Conservation (phyloP, 2,797 vertebrate genomes). For the Psittacula derbiana region DNA sequence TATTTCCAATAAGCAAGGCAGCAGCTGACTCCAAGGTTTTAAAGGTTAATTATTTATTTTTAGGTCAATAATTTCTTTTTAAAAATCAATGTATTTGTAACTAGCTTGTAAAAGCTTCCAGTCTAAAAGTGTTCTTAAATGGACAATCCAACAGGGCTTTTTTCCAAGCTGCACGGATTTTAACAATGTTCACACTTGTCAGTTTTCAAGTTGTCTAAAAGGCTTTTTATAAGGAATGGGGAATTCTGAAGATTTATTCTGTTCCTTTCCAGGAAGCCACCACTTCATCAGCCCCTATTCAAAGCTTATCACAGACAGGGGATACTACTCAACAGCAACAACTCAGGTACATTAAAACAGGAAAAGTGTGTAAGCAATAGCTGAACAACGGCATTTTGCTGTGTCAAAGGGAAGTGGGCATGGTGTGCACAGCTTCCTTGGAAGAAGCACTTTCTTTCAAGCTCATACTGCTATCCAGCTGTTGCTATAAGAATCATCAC, state of each 20-base stretch:
- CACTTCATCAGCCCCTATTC: not conserved
- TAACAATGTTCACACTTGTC: not conserved
- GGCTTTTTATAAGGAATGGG: not conserved
- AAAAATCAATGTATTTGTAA: conserved; percentile 42
- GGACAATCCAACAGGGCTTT: not conserved
- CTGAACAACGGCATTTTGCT: not conserved
- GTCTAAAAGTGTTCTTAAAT: conserved; percentile 12
- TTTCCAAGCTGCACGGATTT: not conserved
- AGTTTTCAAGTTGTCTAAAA: not conserved
- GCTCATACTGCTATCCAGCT: not conserved
- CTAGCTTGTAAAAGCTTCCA: conserved; percentile 21
- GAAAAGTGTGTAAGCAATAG: not conserved
- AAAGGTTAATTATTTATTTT: conserved; percentile 46
- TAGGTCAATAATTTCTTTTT: conserved; percentile 32
- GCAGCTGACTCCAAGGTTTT: conserved; percentile 9
- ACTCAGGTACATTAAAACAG: not conserved
- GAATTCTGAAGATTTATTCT: conserved; percentile 29
- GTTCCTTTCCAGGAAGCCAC: not conserved
- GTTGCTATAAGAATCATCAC: not conserved
- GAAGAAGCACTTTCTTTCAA: not conserved
- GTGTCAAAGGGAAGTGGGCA: not conserved
- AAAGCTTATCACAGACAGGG: not conserved
- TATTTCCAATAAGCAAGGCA: not conserved
- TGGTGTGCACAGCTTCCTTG: not conserved
- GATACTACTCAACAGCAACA: not conserved